Conservation (phyloP, 2,797 vertebrate species). For the Schizopygopsis malacanthus region DNA sequence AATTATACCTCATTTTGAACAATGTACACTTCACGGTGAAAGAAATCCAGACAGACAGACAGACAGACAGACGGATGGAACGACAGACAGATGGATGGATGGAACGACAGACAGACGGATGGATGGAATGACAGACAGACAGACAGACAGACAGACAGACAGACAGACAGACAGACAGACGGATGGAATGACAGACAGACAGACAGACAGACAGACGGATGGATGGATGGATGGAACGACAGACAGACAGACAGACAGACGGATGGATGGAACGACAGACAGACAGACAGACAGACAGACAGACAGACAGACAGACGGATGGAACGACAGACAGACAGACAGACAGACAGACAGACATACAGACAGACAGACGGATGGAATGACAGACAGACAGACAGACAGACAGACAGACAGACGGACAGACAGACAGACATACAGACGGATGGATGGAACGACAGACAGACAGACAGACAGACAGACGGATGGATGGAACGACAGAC, state of each 20-base stretch:
- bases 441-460: not conserved
- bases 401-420: rapidly evolving
- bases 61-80: rapidly evolving
- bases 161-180: too few relatives aligned
- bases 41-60: not conserved
- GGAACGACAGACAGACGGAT: too few relatives aligned
- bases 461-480: not conserved
- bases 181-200: too few relatives aligned
- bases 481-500: not conserved
- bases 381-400: not conserved
- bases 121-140: not conserved
- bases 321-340: rapidly evolving
- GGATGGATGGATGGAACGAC: not conserved
- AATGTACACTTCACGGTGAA: too few relatives aligned
- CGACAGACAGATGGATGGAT: not conserved
- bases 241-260: not conserved
- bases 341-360: not conserved
- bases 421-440: not conserved
- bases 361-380: not conserved
- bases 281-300: not conserved
- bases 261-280: not conserved
- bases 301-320: not conserved
- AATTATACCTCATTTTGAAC: too few relatives aligned
- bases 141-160: not conserved
- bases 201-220: not conserved